Percentiles rank a stretch among this genome's conserved stretches.
Conservation (phyloP, 2,888 invertebrate species). For the Pristionchus fissidentatus region DNA sequence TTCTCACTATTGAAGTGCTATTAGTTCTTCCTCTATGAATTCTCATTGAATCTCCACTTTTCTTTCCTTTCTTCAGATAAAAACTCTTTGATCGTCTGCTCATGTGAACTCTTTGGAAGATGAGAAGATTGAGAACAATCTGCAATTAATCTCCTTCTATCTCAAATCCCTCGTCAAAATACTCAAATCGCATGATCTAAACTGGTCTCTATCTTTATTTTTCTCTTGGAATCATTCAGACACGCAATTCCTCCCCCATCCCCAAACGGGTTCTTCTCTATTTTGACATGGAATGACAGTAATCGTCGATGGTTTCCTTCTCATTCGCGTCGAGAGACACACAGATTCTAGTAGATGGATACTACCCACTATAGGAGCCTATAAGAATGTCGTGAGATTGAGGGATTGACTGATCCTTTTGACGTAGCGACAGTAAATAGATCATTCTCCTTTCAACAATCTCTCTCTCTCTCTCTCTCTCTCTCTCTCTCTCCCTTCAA, state of each 20-base stretch:
- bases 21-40: conserved; percentile 63
- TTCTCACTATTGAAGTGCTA: conserved; percentile 1
- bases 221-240: not conserved
- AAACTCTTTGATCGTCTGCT: conserved; percentile 61
- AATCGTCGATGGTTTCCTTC: conserved; percentile 21
- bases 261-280: not conserved
- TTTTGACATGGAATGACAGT: conserved; percentile 14
- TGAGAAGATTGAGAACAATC: conserved; percentile 69
- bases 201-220: not conserved
- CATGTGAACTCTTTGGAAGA: conserved; percentile 70
- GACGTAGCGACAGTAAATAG: conserved; percentile 37
- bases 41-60: conserved; percentile 61
- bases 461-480: not conserved
- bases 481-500: not conserved
- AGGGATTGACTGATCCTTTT: too few relatives aligned
- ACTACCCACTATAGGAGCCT: too few relatives aligned
- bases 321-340: not conserved
- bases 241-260: not conserved
- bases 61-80: conserved; percentile 44
- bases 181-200: too few relatives aligned
- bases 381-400: conserved; percentile 29
- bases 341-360: not conserved
- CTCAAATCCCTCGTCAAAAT: too few relatives aligned
- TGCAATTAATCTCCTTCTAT: conserved; percentile 45
- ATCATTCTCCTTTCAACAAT: not conserved